A percentile compares a stretch with the other conserved stretches of the same genome.
phyloP scores from a whole-genome alignment of 2,888 invertebrate genomes.

The Hirtodrosophila histrioides region DNA sequence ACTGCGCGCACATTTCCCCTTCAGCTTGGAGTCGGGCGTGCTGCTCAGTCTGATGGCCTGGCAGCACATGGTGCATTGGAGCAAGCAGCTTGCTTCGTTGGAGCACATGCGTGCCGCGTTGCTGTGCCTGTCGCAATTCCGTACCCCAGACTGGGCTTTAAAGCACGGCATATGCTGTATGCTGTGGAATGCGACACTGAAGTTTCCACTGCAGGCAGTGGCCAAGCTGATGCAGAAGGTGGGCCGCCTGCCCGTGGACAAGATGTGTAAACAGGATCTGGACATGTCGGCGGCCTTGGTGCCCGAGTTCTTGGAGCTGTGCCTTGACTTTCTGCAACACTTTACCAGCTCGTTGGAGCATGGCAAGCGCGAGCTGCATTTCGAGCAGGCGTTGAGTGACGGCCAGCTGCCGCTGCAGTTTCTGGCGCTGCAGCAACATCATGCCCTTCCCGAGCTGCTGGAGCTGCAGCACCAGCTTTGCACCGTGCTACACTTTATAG shows the following conservation, averaged over 20 bases:
- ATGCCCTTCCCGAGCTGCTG: constrained; percentile 90
- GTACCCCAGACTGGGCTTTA: constrained; percentile 80
- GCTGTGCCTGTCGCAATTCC: constrained; percentile 86
- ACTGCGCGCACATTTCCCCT: constrained; percentile 92
- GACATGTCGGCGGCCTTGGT: constrained; percentile 89
- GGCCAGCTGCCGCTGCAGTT: constrained; percentile 87
- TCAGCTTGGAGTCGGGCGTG: constrained; percentile 91
- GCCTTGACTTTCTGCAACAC: constrained; percentile 79
- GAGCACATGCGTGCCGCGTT: constrained; percentile 89
- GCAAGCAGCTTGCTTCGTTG: constrained; percentile 89
- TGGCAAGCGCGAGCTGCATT: constrained; percentile 80
- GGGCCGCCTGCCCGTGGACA: constrained; percentile 93
- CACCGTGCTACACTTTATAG: constrained; percentile 90
- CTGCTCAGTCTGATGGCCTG: constrained; percentile 94
- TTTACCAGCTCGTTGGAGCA: constrained; percentile 78
- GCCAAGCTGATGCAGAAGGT: constrained; percentile 92
- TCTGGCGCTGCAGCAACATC: constrained; percentile 91
- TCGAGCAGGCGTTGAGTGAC: constrained; percentile 82
- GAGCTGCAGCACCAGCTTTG: constrained; percentile 92
- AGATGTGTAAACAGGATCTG: constrained; percentile 91
- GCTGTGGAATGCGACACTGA: constrained; percentile 95
- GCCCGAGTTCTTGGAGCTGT: constrained; percentile 87
- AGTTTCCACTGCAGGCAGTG: constrained; percentile 90
- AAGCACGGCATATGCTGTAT: constrained; percentile 93
- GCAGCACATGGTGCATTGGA: constrained; percentile 96